phyloP scores from a whole-genome alignment of 2,797 vertebrate genomes.

The Borostomias antarcticus region DNA sequence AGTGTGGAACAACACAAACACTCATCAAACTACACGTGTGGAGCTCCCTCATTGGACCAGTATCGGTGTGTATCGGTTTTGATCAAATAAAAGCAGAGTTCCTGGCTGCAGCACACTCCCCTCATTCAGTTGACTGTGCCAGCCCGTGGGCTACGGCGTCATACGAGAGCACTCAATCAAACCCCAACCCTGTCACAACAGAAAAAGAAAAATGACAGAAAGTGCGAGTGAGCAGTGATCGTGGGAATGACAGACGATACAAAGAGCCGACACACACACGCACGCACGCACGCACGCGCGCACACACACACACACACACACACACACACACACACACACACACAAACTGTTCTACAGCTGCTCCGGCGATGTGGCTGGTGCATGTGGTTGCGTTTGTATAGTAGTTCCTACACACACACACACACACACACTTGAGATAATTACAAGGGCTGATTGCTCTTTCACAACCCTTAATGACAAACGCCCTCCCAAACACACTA shows the following conservation, averaged over 20 bases:
- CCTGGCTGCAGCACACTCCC: slow-evolving; percentile 1
- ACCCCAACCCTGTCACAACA: background rate
- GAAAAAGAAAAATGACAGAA: too few relatives aligned
- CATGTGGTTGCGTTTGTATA: slow-evolving; percentile 27
- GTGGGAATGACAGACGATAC: too few relatives aligned
- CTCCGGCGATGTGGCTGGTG: too few relatives aligned
- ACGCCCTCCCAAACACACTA: background rate
- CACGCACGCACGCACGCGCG: background rate
- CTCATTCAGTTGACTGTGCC: background rate
- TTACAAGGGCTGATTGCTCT: slow-evolving; percentile 33
- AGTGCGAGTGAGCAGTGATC: too few relatives aligned
- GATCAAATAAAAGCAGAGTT: too few relatives aligned
- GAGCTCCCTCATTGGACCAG: too few relatives aligned
- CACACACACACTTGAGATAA: slow-evolving; percentile 40
- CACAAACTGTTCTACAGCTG: slow-evolving; percentile 5
- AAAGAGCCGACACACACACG: background rate
- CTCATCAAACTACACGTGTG: background rate
- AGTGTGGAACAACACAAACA: background rate
- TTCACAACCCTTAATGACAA: slow-evolving; percentile 18
- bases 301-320: background rate
- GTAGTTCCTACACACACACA: too few relatives aligned
- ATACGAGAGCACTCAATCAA: background rate
- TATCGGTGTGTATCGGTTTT: too few relatives aligned
- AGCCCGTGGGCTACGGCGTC: background rate
- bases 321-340: background rate